Evolutionary conservation across 2,113 vertebrate genomes (phyloP).

Genomic region (Petrocephalus zakoni): DNA sequence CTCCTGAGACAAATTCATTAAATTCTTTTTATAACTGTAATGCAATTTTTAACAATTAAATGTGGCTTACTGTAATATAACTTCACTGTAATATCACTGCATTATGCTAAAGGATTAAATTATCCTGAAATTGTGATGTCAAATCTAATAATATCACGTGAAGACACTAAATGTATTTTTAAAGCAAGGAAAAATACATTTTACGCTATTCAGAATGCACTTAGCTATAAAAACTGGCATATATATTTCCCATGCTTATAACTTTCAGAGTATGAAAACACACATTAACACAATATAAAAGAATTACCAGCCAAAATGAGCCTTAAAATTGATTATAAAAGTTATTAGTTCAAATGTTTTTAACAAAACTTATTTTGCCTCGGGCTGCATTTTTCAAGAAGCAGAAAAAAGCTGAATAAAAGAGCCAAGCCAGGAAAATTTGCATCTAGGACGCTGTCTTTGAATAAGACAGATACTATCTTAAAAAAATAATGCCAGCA

Average conservation of each 20-base stretch:
- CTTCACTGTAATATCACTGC: background rate
- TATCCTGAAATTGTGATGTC: background rate
- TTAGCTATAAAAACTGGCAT: background rate
- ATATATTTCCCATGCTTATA: background rate
- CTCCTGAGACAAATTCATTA: background rate
- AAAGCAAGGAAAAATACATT: background rate
- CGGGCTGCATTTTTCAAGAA: background rate
- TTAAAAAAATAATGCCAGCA: background rate
- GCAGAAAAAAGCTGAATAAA: background rate
- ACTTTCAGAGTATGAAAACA: background rate
- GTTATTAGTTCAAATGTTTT: background rate
- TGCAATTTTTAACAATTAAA: background rate
- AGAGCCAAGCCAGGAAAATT: no score
- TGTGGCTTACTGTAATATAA: background rate
- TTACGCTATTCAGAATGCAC: background rate
- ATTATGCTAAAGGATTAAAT: background rate
- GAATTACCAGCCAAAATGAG: background rate
- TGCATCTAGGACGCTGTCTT: background rate
- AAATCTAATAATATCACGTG: background rate
- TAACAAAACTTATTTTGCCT: background rate
- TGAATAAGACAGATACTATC: background rate
- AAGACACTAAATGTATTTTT: background rate
- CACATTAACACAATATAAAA: background rate
- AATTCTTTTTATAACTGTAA: background rate
- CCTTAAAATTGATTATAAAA: background rate